phyloP scores from a whole-genome alignment of 2,888 invertebrate species.

The Stomorhina lunata region DNA sequence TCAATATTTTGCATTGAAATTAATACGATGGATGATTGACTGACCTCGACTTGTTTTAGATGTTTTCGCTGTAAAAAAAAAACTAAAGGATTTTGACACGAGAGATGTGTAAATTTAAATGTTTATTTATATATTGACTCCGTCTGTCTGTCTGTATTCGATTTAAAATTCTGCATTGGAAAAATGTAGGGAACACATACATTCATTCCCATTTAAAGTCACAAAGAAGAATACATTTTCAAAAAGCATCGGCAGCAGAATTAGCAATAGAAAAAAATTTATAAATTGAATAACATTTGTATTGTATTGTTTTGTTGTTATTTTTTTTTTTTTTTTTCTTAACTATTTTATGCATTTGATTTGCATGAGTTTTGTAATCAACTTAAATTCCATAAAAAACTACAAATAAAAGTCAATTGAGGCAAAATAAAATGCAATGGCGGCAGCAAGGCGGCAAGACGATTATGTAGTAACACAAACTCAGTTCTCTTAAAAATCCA shows the following conservation, averaged over 20 bases:
- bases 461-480: neutral
- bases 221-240: neutral
- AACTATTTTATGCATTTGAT: conserved; percentile 43
- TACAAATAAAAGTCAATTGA: neutral
- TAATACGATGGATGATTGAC: conserved; percentile 35
- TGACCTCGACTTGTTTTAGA: conserved; percentile 61
- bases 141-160: neutral
- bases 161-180: conserved; percentile 24
- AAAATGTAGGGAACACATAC: neutral
- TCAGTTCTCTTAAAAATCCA: neutral
- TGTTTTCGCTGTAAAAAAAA: conserved; percentile 23
- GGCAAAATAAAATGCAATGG: neutral
- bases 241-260: neutral
- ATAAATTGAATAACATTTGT: conserved; percentile 57
- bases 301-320: conserved; percentile 23
- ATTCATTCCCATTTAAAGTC: neutral
- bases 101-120: conserved; percentile 51
- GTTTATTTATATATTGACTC: conserved; percentile 8
- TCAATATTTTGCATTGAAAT: conserved; percentile 45
- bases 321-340: conserved; percentile 12
- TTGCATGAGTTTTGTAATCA: conserved; percentile 60
- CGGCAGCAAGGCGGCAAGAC: neutral
- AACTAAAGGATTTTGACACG: conserved; percentile 64
- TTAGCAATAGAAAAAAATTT: neutral
- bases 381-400: conserved; percentile 27